phyloP scores from a whole-genome alignment of 2,888 invertebrate species.

The Hipparchia sbordonii region DNA sequence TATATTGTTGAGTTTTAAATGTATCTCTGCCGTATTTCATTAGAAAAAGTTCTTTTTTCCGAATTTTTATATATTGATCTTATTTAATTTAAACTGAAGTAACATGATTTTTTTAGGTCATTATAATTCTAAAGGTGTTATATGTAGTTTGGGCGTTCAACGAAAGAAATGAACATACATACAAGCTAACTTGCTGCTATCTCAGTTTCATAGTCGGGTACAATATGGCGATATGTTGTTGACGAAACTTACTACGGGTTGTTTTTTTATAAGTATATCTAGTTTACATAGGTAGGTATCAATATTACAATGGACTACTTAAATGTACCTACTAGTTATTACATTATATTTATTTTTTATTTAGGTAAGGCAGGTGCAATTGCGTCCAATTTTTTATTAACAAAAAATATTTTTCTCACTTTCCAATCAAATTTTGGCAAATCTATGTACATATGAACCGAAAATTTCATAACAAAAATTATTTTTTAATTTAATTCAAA shows the following conservation, averaged over 20 bases:
- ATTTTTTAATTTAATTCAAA: neutral
- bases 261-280: conserved; percentile 1
- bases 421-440: neutral
- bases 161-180: neutral
- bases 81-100: no score
- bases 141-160: neutral
- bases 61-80: no score
- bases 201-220: neutral
- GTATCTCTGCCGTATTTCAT: no score
- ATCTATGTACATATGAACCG: neutral
- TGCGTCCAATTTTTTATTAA: neutral
- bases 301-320: conserved; percentile 10
- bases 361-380: conserved; percentile 15
- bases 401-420: neutral
- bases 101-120: neutral
- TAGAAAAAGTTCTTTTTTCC: no score
- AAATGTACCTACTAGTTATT: conserved; percentile 5
- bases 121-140: neutral
- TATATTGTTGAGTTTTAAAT: no score
- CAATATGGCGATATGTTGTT: conserved; percentile 9
- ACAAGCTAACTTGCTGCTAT: neutral
- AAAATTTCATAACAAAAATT: neutral
- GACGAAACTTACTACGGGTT: neutral
- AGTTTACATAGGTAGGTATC: neutral
- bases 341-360: conserved; percentile 12